Conservation (phyloP, 2,797 vertebrate species). For the Carcharodon carcharias region DNA sequence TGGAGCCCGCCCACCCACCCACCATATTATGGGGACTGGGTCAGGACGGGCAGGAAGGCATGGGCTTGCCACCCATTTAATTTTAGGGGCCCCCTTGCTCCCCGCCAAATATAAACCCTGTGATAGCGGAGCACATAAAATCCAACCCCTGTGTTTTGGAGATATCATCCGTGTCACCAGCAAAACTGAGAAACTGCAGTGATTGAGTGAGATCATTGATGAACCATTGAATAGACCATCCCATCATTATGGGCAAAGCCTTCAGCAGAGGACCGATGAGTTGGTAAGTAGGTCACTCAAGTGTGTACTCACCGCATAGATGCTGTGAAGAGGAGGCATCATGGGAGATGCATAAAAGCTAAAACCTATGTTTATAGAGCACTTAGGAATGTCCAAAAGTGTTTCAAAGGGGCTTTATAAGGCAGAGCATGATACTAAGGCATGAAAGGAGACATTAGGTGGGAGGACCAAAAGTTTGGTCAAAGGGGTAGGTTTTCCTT, state of each 20-base stretch:
- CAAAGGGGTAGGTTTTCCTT: not conserved
- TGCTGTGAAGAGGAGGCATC: not conserved
- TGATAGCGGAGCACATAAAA: too few relatives aligned
- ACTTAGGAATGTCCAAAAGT: not conserved
- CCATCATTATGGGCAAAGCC: not conserved
- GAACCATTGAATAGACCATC: not conserved
- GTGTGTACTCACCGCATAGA: not conserved
- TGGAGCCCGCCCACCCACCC: too few relatives aligned
- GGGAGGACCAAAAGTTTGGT: not conserved
- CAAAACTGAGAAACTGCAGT: not conserved
- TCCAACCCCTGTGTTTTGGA: too few relatives aligned
- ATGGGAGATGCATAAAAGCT: not conserved
- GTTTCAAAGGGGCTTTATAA: not conserved
- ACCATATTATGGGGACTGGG: too few relatives aligned
- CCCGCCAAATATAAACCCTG: too few relatives aligned
- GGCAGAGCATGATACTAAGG: not conserved
- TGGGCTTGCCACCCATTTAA: too few relatives aligned
- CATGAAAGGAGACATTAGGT: not conserved
- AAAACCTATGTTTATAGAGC: not conserved
- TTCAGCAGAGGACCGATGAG: not conserved
- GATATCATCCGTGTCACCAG: not conserved
- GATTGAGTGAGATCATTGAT: not conserved
- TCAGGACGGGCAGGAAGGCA: too few relatives aligned
- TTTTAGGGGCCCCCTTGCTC: too few relatives aligned
- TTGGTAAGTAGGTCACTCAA: not conserved